Evolutionary conservation across 1,140 invertebrate species (phyloP), one percentile per base, ranked within the genome.

Genomic region (Lordiphosa collinella): DNA sequence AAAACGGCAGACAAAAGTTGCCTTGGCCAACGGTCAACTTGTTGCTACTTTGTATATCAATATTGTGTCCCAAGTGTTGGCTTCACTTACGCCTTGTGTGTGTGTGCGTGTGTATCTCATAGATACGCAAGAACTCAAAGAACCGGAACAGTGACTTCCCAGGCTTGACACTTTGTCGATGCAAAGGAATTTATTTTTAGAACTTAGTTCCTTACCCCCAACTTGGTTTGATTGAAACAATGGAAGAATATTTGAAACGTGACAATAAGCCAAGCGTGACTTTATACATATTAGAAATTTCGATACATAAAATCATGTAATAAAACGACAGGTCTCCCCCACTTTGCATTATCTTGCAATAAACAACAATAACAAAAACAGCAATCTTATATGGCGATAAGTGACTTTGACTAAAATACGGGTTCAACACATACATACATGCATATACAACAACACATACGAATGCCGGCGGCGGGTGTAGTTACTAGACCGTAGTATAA

Each of bases 281-380:
- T 29, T 29, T 29, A 22, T 22, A 22, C 4, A 29, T 0, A 7
- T 25, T 25, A 25, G 22, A 25, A 5, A 5, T 37, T 49, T 62
- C 58, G 59, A 65, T 62, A 47, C 48, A 50, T 22, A 16, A 9
- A 40, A 10, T 31, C 38, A 54, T 76, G 73, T 72, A 76, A 66
- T 71, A 61, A 75, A 78, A 25, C 32, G 47, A 31, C 37, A 57
- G 46, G 44, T 43, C 16, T 43, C 13, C 34, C 41, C 25, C 37
- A 37, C 32, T 34, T 25, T n/a, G 25, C 38, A 18, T 57, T 43
- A 44, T 61, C 40, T 25, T 32, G 71, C 49, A 37, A 62, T 72
- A 65, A 70, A 70, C 40, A 74, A 54, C 70, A 18, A 62, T 16
- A 18, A 55, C 43, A 38, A 36, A 34, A 29, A 47, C 18, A 31